phyloP scores from a whole-genome alignment of 2,888 invertebrate species.

The Busseola fusca region DNA sequence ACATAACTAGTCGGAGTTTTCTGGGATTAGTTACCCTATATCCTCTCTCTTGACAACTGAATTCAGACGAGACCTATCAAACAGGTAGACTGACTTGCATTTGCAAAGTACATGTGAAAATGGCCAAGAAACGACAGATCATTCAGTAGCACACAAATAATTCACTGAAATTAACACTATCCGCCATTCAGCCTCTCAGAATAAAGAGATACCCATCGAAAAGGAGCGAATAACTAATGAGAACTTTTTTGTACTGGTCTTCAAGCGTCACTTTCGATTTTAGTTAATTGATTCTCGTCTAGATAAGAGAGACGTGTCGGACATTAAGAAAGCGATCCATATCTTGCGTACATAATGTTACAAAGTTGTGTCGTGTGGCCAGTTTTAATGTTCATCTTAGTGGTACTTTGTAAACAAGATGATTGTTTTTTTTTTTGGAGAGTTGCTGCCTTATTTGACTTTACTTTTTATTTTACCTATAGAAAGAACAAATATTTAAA shows the following conservation, averaged over 20 bases:
- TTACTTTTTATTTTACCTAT: background rate
- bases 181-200: background rate
- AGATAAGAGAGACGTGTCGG: constrained; percentile 73
- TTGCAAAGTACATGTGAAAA: background rate
- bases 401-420: constrained; percentile 37
- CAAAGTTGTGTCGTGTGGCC: constrained; percentile 40
- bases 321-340: constrained; percentile 70
- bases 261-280: constrained; percentile 76
- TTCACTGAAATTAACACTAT: background rate
- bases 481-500: background rate
- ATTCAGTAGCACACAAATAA: background rate
- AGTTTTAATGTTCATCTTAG: constrained; percentile 32
- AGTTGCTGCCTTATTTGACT: background rate
- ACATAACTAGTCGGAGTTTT: background rate
- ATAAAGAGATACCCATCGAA: constrained; percentile 22
- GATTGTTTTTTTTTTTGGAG: background rate
- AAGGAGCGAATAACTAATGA: constrained; percentile 55
- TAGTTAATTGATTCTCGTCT: constrained; percentile 82
- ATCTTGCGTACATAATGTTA: constrained; percentile 51
- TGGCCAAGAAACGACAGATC: background rate
- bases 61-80: background rate
- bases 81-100: background rate
- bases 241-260: constrained; percentile 63
- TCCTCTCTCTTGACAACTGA: background rate
- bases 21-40: background rate